Base-by-base conservation (phyloP, 2,797 vertebrate genomes). In the Onychomys arenicola region DNA sequence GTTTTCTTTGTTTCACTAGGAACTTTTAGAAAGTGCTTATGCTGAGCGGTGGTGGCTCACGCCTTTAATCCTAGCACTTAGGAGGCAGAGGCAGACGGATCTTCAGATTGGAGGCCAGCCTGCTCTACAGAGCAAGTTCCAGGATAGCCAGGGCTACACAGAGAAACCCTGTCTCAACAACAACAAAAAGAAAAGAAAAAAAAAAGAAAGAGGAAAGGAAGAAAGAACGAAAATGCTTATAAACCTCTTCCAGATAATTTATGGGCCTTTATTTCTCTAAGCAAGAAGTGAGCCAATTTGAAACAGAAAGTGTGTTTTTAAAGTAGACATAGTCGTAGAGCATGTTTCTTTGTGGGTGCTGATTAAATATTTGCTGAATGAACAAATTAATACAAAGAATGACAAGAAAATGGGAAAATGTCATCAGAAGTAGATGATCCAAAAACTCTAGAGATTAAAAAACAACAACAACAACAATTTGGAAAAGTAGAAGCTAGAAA, bases 361-460 rank as follows among this genome's bases (percentile, higher is more conserved):
- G 78, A 91, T 59, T 89, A 93, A 95, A 91, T 96, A 93, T 88
- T 93, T 96, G 55, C 77, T 46, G 55, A 88, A 69, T 90, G 57
- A 94, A 65, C 49, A 65, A 63, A 84, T 63, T 89, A 92, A 67
- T 93, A 80, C 6, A 95, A 91, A 97, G 67, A 96, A 61, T 91
- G 78, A 83, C 52, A 92, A 86, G 32, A 96, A 94, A 96, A 76
- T 90, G 46, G 67, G 71, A 93, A 94, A 93, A 43, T 76, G 6
- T 93, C 93, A 76, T 96, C 40, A 88, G 69, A 94, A 90, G 25
- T 87, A 93, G 57, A 76, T 95, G 57, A 76, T 57, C 34, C 88
- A 90, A 40, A 65, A 73, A 37, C 10, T 10, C 7, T 71, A 65
- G 1, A 93, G 63, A 87, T 93, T 25, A 63, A 94, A 77, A 84